Percentiles rank a stretch among this genome's conserved stretches.
Evolutionary conservation across 35 echinoderm and acorn worm genomes (phyloP).

Genomic region (Diadema setosum): DNA sequence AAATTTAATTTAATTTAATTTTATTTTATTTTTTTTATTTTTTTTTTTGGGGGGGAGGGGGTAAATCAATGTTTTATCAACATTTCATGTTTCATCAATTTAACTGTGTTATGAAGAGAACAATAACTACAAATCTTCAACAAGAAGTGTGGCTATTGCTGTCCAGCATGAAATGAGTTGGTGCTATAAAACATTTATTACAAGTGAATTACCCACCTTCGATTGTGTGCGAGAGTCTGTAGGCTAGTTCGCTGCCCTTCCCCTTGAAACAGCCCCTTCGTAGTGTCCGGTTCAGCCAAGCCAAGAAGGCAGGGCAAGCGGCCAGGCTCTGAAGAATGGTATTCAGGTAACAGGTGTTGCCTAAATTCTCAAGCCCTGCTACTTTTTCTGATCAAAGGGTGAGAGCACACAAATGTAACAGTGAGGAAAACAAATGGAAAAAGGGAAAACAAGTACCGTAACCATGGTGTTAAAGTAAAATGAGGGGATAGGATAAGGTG

Average conservation of each 20-base stretch:
- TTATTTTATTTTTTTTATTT: no score
- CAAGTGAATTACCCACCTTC: constrained; percentile 73
- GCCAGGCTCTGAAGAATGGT: constrained; percentile 95
- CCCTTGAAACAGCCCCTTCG: constrained; percentile 70
- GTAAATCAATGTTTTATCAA: no score
- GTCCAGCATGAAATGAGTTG: no score
- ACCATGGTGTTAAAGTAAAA: background rate
- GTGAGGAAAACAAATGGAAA: background rate
- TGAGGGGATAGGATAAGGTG: background rate
- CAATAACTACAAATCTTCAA: no score
- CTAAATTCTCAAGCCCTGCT: constrained; percentile 86
- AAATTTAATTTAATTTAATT: no score
- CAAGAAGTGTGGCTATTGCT: no score
- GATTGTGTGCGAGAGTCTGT: constrained; percentile 68
- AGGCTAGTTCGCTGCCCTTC: constrained; percentile 63
- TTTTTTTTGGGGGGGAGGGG: no score
- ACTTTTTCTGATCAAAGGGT: constrained; percentile 76
- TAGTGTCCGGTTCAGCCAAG: constrained; percentile 71
- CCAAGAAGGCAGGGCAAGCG: constrained; percentile 81
- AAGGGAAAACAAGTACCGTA: background rate
- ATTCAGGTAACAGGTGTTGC: constrained; percentile 98
- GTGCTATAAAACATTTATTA: no score
- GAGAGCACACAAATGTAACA: background rate
- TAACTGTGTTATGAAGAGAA: no score
- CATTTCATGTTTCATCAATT: no score